These are phyloP conservation scores for Brienomyrus longianalis DNA, from an alignment of 2,113 vertebrate genomes.

Conservation along the genomic window DNA sequence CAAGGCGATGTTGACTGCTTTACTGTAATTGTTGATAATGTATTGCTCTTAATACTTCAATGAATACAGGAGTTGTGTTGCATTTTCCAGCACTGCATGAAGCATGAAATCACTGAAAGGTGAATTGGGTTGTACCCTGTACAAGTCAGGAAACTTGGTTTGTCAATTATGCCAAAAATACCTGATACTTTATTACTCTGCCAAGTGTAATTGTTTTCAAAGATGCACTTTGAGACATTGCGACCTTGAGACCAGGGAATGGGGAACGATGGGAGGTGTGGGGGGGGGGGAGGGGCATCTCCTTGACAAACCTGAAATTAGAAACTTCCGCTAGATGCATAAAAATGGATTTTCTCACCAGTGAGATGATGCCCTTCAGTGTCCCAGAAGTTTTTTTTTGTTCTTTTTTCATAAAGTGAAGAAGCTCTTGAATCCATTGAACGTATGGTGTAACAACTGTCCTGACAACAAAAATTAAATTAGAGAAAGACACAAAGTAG, in stretches of 20 bases:
- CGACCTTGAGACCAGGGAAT: conserved; percentile 4
- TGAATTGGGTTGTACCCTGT: not conserved
- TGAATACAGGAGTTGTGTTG: not conserved
- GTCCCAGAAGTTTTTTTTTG: not conserved
- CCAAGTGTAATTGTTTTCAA: conserved; percentile 4
- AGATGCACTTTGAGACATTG: not conserved
- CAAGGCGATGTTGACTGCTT: not conserved
- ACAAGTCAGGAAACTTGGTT: not conserved
- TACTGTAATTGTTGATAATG: not conserved
- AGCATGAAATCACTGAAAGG: not conserved
- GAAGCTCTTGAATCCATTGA: not conserved
- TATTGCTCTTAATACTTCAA: not conserved
- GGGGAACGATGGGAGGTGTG: not conserved
- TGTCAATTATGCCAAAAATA: not conserved
- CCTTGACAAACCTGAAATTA: conserved; percentile 10
- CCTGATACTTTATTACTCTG: not conserved
- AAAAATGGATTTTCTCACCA: conserved; percentile 14
- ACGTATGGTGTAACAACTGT: not conserved
- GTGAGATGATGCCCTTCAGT: conserved; percentile 11
- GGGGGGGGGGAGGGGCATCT: not conserved
- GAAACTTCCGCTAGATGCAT: conserved; percentile 14
- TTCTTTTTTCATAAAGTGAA: not conserved
- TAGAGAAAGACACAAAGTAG: not conserved
- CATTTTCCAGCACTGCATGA: not conserved
- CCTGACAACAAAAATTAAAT: not conserved